Percentiles rank a stretch among this genome's conserved stretches.
Evolutionary conservation across 2,888 invertebrate species (phyloP).

Genomic region (Stenodera caucasica): DNA sequence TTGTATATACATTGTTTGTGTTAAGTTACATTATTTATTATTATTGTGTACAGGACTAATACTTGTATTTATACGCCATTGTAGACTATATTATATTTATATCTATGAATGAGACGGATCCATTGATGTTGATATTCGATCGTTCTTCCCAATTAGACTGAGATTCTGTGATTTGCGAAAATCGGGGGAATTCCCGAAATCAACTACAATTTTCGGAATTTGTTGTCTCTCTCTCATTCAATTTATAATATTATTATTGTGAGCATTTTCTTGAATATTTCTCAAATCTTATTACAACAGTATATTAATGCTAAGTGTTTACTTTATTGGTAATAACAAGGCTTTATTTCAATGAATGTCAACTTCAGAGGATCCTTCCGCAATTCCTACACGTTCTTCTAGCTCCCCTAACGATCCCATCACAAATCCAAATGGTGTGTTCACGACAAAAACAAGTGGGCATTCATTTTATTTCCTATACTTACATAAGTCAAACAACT

Average conservation of each 20-base stretch:
- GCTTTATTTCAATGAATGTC: constrained; percentile 56
- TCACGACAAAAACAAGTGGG: constrained; percentile 51
- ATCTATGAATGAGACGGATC: not conserved
- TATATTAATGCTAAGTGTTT: constrained; percentile 47
- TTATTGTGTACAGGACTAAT: not conserved
- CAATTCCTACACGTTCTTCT: constrained; percentile 42
- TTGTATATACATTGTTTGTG: constrained; percentile 51
- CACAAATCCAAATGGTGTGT: constrained; percentile 49
- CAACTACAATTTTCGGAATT: not conserved
- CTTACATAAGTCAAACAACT: constrained; percentile 25
- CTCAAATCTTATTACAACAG: constrained; percentile 16
- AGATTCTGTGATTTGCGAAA: too few species aligned
- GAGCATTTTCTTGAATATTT: constrained; percentile 20
- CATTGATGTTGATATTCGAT: too few species aligned
- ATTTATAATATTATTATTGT: constrained; percentile 11
- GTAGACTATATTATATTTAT: not conserved
- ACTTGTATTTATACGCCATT: not conserved
- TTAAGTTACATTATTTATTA: constrained; percentile 12
- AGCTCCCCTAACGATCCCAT: constrained; percentile 40
- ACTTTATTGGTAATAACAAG: constrained; percentile 51
- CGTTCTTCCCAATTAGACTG: too few species aligned
- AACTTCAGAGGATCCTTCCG: constrained; percentile 50
- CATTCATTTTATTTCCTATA: constrained; percentile 32
- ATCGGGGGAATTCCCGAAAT: too few species aligned
- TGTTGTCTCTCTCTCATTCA: constrained; percentile 2